A percentile compares a stretch with the other conserved stretches of the same genome.
phyloP scores from a whole-genome alignment of 2,113 vertebrate species.

The Melanocharis versteri region DNA sequence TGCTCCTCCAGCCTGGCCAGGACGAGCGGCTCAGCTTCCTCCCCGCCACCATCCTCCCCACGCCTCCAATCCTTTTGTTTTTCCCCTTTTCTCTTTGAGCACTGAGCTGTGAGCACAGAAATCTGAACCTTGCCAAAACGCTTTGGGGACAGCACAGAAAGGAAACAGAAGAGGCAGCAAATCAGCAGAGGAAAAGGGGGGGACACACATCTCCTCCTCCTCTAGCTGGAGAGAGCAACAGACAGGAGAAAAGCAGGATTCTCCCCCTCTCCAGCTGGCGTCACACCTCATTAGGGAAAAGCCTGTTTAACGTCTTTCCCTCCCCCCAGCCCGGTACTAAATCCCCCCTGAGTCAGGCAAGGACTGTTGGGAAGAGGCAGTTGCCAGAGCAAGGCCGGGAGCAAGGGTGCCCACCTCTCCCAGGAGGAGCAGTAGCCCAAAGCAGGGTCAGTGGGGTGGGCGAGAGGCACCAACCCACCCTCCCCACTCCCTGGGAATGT shows the following conservation, averaged over 20 bases:
- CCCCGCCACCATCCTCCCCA: conserved; percentile 10
- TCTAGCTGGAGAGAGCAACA: conserved; percentile 54
- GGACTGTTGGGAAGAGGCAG: conserved; percentile 45
- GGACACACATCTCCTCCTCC: conserved; percentile 10
- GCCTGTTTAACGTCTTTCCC: conserved; percentile 61
- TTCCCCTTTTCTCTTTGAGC: conserved; percentile 73
- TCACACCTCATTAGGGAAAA: conserved; percentile 75
- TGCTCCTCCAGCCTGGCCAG: neutral
- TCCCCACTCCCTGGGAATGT: neutral
- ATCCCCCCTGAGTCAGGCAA: conserved; percentile 47
- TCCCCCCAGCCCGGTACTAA: conserved; percentile 39
- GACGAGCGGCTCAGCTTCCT: neutral
- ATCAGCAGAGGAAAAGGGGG: conserved; percentile 51
- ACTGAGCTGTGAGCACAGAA: conserved; percentile 76
- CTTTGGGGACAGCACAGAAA: conserved; percentile 67
- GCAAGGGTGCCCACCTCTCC: neutral
- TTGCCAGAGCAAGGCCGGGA: neutral
- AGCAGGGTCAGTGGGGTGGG: neutral
- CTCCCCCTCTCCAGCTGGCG: conserved; percentile 68
- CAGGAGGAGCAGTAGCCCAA: neutral
- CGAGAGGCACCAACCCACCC: neutral
- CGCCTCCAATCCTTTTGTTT: conserved; percentile 61
- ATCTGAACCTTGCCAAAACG: conserved; percentile 76
- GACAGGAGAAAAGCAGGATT: conserved; percentile 69
- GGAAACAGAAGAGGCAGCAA: conserved; percentile 63